phyloP scores from a whole-genome alignment of 2,797 vertebrate species.

The Periparus ater region DNA sequence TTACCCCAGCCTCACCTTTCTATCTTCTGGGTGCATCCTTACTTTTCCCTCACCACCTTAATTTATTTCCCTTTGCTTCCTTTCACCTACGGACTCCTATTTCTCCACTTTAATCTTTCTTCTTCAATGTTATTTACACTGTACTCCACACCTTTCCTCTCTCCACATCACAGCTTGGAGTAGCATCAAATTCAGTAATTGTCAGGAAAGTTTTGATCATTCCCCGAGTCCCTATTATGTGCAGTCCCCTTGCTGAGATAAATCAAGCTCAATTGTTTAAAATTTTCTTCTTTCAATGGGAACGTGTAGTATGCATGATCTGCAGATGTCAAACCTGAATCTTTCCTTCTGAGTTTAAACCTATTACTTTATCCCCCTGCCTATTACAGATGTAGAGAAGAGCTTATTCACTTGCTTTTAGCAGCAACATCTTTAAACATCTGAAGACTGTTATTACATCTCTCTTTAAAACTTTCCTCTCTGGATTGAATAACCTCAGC shows the following conservation, averaged over 20 bases:
- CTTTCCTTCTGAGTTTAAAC: constrained; percentile 31
- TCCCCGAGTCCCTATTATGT: neutral
- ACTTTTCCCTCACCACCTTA: neutral
- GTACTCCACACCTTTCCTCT: neutral
- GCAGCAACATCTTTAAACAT: constrained; percentile 12
- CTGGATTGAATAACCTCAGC: constrained; percentile 17
- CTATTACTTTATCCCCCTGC: constrained; percentile 4
- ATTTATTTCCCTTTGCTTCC: neutral
- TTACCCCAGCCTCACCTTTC: neutral
- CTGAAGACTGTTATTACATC: neutral
- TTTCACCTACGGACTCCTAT: neutral
- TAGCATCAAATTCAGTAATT: neutral
- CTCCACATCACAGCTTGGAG: neutral
- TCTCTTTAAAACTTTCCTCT: constrained; percentile 34
- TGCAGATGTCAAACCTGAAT: constrained; percentile 7
- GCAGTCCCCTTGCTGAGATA: constrained; percentile 21
- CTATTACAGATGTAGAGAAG: neutral
- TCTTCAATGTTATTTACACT: neutral
- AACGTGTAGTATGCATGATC: neutral
- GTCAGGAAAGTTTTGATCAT: constrained; percentile 18
- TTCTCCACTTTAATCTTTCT: neutral
- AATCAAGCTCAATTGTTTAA: constrained; percentile 14
- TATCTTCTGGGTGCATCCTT: neutral
- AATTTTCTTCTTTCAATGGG: neutral
- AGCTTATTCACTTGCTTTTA: constrained; percentile 24